Evolutionary conservation across 2,113 vertebrate species (phyloP).

Genomic region (Gambusia holbrooki): DNA sequence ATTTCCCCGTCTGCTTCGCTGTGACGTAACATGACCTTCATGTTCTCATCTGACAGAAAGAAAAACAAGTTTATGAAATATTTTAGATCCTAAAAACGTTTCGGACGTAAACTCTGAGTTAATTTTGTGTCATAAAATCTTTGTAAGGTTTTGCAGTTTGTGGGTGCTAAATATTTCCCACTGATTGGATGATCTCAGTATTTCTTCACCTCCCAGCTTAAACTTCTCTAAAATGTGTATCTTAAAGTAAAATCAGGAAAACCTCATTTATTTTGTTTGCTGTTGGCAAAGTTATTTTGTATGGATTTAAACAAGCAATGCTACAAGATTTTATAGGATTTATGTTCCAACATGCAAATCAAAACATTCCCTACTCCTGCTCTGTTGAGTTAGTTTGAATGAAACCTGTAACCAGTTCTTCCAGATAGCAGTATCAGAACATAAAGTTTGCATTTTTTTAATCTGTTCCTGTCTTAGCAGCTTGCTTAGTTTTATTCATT

Average conservation of each 20-base stretch:
- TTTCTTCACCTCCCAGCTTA: too few species aligned
- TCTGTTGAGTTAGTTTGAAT: too few species aligned
- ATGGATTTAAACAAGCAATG: too few species aligned
- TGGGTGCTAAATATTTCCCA: background rate
- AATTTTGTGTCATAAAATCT: too few species aligned
- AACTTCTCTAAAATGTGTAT: too few species aligned
- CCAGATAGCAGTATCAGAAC: background rate
- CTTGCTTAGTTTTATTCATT: background rate
- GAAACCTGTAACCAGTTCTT: too few species aligned
- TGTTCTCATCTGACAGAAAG: conserved; percentile 30
- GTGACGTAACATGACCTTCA: conserved; percentile 50
- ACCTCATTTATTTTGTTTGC: background rate
- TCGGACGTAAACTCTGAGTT: too few species aligned
- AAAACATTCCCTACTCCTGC: background rate
- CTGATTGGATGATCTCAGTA: background rate
- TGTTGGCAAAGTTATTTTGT: background rate
- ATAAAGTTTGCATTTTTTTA: too few species aligned
- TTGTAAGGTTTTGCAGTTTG: background rate
- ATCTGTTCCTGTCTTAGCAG: too few species aligned
- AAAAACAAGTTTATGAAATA: conserved; percentile 53
- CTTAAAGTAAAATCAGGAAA: too few species aligned
- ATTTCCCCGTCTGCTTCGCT: conserved; percentile 55
- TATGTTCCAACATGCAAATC: background rate
- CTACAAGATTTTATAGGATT: background rate
- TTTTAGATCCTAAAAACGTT: conserved; percentile 18